Conservation (phyloP, 1,140 invertebrate genomes). For the Halictus rubicundus region DNA sequence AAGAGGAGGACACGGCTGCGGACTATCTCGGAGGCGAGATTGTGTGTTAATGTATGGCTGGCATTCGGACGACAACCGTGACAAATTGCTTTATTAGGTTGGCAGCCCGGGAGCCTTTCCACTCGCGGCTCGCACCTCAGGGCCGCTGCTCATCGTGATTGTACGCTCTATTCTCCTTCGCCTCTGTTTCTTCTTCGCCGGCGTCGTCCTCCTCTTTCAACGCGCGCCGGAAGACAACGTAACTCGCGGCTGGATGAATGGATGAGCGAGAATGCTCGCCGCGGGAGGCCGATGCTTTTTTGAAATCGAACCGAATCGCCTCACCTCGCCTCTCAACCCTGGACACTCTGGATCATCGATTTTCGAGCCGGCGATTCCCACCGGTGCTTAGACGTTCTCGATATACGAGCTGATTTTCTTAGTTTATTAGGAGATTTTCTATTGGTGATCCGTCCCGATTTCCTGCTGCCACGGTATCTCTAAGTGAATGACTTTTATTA, state of each 20-base stretch:
- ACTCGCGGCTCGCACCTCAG: constrained; percentile 68
- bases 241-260: constrained; percentile 64
- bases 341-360: constrained; percentile 2
- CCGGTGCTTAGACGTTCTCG: no score
- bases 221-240: constrained; percentile 57
- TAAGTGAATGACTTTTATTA: no score
- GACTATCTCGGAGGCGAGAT: constrained; percentile 71
- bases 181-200: constrained; percentile 58
- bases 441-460: no score
- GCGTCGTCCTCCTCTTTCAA: constrained; percentile 59
- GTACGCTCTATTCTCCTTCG: constrained; percentile 67
- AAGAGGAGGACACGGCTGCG: constrained; percentile 41
- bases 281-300: constrained; percentile 61
- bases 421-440: no score
- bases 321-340: neutral
- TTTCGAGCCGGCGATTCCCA: neutral
- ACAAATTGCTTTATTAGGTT: constrained; percentile 80
- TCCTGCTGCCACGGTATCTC: no score
- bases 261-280: constrained; percentile 54
- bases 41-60: constrained; percentile 79
- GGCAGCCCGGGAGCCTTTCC: constrained; percentile 77
- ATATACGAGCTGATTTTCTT: no score
- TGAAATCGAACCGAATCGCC: constrained; percentile 63
- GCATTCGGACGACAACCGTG: constrained; percentile 79
- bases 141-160: constrained; percentile 70